Base-by-base conservation (phyloP, 2,797 vertebrate species). In the Bryconaethiops microstoma region DNA sequence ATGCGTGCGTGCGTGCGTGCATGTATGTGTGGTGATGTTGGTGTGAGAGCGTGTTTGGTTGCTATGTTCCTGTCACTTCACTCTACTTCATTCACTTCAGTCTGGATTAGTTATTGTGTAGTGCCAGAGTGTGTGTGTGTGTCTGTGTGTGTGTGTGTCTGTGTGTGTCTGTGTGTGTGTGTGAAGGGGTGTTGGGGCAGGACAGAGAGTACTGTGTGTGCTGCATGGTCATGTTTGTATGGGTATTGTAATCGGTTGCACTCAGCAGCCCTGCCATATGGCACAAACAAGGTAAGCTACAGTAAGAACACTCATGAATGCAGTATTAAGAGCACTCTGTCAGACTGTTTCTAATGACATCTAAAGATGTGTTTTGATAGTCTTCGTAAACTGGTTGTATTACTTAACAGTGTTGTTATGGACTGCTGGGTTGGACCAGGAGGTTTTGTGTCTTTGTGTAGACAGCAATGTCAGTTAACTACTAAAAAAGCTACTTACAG, bases 21-120 rank as follows among this genome's bases (percentile, higher is more conserved):
- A 35, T 35, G 35, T 35, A 35, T 91, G 91, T 89, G 86, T 91
- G 35, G 79, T 91, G 45, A 12, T 71, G 45, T 25, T 50, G 45
- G 48, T 54, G 21, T 71, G 69, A 48, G 68, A 17, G 68, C 23
- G 48, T 71, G 69, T 29, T 50, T 90, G 85, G 84, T 71, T 71
- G 40, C 45, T 54, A 42, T 71, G 69, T 71, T 50, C 54, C 88
- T 91, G 92, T 91, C 91, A 87, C 89, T n/a, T n/a, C 83, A 82
- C n/a, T n/a, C n/a, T 89, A 90, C 88, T 89, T 89, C 88, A 91
- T 90, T 91, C 91, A 91, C 90, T 92, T 93, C 88, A 92, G 92
- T 92, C 89, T 89, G 91, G 92, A 93, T 93, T 92, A 89, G 86
- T 90, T 87, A 88, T 68, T 45, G 23, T 59, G 35, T 52, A 13